phyloP scores from a whole-genome alignment of 2,888 invertebrate genomes.

The Polyommatus icarus region DNA sequence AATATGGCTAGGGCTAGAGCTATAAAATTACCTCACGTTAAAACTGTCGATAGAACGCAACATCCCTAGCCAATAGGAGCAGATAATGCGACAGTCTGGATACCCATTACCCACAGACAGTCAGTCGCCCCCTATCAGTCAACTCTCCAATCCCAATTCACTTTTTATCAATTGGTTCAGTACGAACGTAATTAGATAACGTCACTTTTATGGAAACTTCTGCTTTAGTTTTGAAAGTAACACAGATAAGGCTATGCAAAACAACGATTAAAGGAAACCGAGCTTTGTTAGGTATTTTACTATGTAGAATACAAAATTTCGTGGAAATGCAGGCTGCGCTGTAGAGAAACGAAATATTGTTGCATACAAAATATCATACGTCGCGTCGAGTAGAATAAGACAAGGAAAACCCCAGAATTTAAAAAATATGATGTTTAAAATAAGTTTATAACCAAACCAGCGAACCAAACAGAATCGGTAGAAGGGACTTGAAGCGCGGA shows the following conservation, averaged over 20 bases:
- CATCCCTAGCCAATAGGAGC: constrained; percentile 1
- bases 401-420: no score
- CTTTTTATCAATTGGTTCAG: background rate
- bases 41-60: background rate
- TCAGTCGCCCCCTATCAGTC: constrained; percentile 12
- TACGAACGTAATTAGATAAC: background rate
- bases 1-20: no score
- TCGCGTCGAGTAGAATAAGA: no score
- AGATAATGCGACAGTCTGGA: constrained; percentile 12
- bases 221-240: background rate
- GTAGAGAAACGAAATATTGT: background rate
- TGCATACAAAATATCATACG: no score
- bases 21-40: no score
- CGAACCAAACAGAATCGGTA: no score
- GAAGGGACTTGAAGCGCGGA: no score
- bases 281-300: background rate
- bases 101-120: constrained; percentile 25
- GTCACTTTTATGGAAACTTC: background rate
- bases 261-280: background rate
- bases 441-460: no score
- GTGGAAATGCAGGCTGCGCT: no score
- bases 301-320: no score
- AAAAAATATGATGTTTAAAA: no score
- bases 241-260: background rate
- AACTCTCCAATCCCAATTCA: background rate